phyloP scores from a whole-genome alignment of 2,888 invertebrate species.

The Agelastica alni region DNA sequence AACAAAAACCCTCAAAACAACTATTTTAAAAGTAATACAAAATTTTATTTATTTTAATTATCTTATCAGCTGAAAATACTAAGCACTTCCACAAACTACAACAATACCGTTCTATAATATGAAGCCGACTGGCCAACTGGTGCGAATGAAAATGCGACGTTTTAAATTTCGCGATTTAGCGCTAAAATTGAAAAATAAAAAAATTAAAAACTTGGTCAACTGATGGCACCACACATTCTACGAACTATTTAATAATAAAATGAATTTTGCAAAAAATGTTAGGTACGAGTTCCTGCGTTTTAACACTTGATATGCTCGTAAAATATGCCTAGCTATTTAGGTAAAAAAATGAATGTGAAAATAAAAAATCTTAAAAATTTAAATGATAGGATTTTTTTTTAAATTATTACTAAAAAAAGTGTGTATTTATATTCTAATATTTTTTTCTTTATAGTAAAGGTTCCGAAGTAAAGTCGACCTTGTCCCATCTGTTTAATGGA shows the following conservation, averaged over 20 bases:
- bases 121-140: neutral
- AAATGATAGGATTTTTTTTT: no score
- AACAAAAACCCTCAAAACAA: neutral
- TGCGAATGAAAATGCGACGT: neutral
- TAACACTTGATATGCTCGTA: neutral
- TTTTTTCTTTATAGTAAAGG: no score
- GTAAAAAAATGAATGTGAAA: no score
- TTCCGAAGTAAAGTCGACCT: no score
- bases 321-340: no score
- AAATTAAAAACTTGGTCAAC: neutral
- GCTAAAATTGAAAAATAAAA: no score
- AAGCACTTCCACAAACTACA: neutral
- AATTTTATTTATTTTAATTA: neutral
- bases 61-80: neutral
- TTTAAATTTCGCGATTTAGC: neutral
- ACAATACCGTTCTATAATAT: neutral
- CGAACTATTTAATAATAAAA: neutral
- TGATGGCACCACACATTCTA: neutral
- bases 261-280: neutral
- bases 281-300: neutral
- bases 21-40: neutral
- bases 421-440: no score
- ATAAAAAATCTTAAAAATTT: no score
- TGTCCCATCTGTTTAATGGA: no score
- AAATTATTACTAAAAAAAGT: no score